These are phyloP conservation scores for Pocillopora grandis DNA, from an alignment of 92 coral and sea anemone genomes.

Conservation along the genomic window DNA sequence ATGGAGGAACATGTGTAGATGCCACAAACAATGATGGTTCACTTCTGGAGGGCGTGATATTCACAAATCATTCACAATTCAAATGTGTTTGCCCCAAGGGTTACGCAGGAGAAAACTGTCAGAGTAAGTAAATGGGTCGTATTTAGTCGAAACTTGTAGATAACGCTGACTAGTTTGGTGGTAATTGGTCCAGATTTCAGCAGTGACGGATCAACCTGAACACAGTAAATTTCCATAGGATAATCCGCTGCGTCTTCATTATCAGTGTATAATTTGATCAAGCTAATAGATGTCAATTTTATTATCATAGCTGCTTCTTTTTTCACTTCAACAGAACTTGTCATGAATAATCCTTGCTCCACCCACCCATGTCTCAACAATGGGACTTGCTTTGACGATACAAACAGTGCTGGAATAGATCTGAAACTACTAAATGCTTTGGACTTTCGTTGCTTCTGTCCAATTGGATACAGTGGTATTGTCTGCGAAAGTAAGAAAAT, in stretches of 20 bases:
- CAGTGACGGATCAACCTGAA: too few species aligned
- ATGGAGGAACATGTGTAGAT: constrained; percentile 88
- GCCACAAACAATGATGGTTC: constrained; percentile 76
- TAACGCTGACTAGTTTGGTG: too few species aligned
- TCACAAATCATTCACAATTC: constrained; percentile 62
- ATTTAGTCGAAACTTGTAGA: too few species aligned
- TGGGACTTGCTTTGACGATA: constrained; percentile 91
- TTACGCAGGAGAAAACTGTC: constrained; percentile 83
- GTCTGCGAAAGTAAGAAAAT: constrained; percentile 69
- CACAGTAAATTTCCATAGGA: too few species aligned
- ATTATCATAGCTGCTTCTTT: neutral
- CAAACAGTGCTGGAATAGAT: constrained; percentile 82
- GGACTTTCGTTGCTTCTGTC: constrained; percentile 84
- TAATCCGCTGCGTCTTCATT: too few species aligned
- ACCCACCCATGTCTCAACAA: constrained; percentile 81
- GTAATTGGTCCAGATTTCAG: too few species aligned
- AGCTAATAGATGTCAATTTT: neutral
- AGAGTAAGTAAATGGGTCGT: constrained; percentile 53
- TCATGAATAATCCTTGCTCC: constrained; percentile 79
- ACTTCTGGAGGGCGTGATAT: constrained; percentile 62
- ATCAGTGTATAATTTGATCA: neutral
- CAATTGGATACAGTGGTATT: constrained; percentile 70
- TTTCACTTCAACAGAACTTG: constrained; percentile 52
- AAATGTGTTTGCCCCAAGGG: constrained; percentile 93
- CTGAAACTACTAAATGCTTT: constrained; percentile 79